Evolutionary conservation across 2,888 invertebrate species (phyloP).

Genomic region (Troglohyphantes excavatus): DNA sequence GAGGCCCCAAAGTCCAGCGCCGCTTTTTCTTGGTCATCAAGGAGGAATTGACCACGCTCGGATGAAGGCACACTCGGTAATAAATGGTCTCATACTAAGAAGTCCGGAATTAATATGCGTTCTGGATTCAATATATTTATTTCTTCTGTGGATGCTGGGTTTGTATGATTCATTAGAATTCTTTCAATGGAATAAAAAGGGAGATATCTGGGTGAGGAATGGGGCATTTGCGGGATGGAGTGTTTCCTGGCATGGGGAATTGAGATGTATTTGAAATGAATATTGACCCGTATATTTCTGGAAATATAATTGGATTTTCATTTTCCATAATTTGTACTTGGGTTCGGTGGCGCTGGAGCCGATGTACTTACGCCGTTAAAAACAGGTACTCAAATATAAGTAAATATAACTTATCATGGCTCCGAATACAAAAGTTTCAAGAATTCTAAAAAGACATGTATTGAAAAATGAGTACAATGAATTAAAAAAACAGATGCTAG

Average conservation of each 20-base stretch:
- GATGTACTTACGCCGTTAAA: too few relatives aligned
- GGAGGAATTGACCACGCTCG: conserved; percentile 38
- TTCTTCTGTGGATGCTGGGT: conserved; percentile 3
- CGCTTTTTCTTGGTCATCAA: conserved; percentile 23
- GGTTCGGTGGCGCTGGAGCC: too few relatives aligned
- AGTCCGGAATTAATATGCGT: conserved; percentile 72
- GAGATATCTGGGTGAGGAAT: background rate
- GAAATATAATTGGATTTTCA: background rate
- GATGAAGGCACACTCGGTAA: conserved; percentile 39
- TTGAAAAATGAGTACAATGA: too few relatives aligned
- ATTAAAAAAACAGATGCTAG: too few relatives aligned
- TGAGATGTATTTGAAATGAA: background rate
- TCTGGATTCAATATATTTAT: conserved; percentile 27
- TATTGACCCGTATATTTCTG: background rate
- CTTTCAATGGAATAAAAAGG: conserved; percentile 14
- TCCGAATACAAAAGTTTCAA: too few relatives aligned
- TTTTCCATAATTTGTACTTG: too few relatives aligned
- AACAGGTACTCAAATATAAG: too few relatives aligned
- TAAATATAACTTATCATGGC: too few relatives aligned
- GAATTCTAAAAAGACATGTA: too few relatives aligned
- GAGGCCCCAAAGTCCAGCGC: too few relatives aligned
- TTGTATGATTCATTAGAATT: conserved; percentile 71
- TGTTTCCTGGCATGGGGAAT: background rate
- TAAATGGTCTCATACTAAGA: conserved; percentile 19
- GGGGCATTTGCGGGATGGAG: background rate